A percentile compares a stretch with the other conserved stretches of the same genome.
phyloP scores from a whole-genome alignment of 2,797 vertebrate genomes.

The Lepus oiostolus region DNA sequence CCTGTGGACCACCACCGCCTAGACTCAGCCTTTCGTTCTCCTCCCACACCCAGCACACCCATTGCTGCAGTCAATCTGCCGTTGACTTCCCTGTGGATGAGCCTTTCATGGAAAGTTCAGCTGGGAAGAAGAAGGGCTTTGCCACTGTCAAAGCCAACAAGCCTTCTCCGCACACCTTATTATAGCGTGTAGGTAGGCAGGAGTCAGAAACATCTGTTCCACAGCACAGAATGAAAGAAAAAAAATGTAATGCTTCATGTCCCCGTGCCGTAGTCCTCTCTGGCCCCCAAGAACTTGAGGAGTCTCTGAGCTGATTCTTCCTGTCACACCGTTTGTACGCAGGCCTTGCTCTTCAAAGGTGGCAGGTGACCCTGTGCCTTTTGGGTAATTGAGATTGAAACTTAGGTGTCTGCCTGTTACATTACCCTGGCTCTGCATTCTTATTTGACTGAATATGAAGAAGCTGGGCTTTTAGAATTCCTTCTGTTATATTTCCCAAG shows the following conservation, averaged over 20 bases:
- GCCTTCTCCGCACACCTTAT: background rate
- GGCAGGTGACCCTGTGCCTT: constrained; percentile 48
- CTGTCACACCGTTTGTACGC: background rate
- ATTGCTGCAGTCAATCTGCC: background rate
- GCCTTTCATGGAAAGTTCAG: background rate
- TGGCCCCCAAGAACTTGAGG: background rate
- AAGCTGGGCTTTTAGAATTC: constrained; percentile 54
- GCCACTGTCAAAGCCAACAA: background rate
- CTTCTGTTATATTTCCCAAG: constrained; percentile 69
- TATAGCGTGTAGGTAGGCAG: background rate
- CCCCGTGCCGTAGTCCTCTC: background rate
- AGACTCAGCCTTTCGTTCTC: background rate
- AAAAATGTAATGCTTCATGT: background rate
- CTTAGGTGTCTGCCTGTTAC: constrained; percentile 20
- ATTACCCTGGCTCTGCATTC: constrained; percentile 53
- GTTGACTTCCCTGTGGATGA: background rate
- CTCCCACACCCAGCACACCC: background rate
- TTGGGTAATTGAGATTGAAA: constrained; percentile 64
- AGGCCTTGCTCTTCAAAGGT: constrained; percentile 12
- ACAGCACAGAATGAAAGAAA: background rate
- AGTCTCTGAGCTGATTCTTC: background rate
- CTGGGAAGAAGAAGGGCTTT: constrained; percentile 50
- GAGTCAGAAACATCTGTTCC: background rate
- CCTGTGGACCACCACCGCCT: background rate
- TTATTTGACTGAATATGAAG: constrained; percentile 66